Evolutionary conservation across 2,888 invertebrate species (phyloP).

Genomic region (Caenorhabditis parvicauda): DNA sequence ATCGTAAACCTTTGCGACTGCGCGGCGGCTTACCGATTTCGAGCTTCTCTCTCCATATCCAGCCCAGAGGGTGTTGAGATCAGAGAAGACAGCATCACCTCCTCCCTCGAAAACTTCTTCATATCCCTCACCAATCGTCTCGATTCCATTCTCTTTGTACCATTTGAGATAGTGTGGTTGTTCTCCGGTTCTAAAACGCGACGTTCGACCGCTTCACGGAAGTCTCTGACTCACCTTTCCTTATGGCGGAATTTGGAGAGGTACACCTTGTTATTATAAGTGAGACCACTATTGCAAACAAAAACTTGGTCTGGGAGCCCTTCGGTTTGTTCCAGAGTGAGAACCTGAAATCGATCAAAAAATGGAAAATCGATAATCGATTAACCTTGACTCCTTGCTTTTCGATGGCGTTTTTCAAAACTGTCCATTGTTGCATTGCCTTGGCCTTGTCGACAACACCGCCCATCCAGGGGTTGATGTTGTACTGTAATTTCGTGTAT

Average conservation of each 20-base stretch:
- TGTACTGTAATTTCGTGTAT: conserved; percentile 26
- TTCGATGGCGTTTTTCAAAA: conserved; percentile 55
- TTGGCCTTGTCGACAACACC: conserved; percentile 56
- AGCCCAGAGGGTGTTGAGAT: conserved; percentile 56
- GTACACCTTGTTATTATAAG: conserved; percentile 55
- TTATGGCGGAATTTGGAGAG: conserved; percentile 59
- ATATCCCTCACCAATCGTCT: conserved; percentile 54
- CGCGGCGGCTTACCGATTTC: too few species aligned
- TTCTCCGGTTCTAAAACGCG: conserved; percentile 51
- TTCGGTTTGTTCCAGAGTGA: conserved; percentile 52
- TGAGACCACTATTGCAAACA: conserved; percentile 61
- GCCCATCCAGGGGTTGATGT: conserved; percentile 63
- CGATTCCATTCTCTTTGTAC: conserved; percentile 54
- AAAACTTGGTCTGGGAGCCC: conserved; percentile 63
- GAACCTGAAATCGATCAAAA: conserved; percentile 37
- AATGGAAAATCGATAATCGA: too few species aligned
- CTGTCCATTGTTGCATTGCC: conserved; percentile 55
- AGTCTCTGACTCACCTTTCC: conserved; percentile 33
- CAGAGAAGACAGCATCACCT: conserved; percentile 61
- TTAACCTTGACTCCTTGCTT: conserved; percentile 52
- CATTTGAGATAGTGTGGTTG: conserved; percentile 57
- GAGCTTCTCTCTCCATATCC: conserved; percentile 57
- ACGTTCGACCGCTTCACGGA: neutral
- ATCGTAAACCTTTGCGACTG: too few species aligned
- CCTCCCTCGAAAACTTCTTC: conserved; percentile 58